Evolutionary conservation across 2,797 vertebrate genomes (phyloP), one percentile per base, ranked within the genome.

Genomic region (Macropus fuliginosus): DNA sequence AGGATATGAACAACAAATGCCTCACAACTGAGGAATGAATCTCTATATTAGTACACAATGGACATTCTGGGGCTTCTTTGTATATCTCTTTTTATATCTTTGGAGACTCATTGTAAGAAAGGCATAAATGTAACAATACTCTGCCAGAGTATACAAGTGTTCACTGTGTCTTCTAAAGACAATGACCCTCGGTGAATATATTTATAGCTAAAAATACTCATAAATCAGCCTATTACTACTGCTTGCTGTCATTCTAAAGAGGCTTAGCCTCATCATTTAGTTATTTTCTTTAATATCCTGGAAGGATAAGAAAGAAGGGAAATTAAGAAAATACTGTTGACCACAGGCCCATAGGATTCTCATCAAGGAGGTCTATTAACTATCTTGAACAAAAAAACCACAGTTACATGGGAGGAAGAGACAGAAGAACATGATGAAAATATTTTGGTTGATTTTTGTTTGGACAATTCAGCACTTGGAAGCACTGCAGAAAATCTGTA

Each of bases 401-500:
- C 27, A 12, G 94, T 94, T 92, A 50, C 4, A 12, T 87, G 74
- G 24, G 9, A 54, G 2, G 0, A 11, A 46, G 34, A 93, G 59
- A 54, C 87, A 27, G 12, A 16, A n/a, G 2, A 24, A 11, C 4
- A 3, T 87, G 40, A 46, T 50, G 92, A 96, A 90, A 3, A 54
- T 95, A 56, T 95, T 31, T 52, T 3, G 10, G 0, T 13, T 54
- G 4, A 16, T 91, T 91, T 14, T 11, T 1, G 0, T 16, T 54
- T 54, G 16, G 50, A 55, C 21, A 55, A 91, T 31, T 52, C 29
- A 87, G 3, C 1, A 90, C 74, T 96, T 40, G 9, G 95, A 97
- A 97, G 28, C 91, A 81, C 34, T 87, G 74, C 14, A 55, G 94
- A 98, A 97, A 94, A 98, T 97, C 94, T 94, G 90, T 96, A 87